Conservation (phyloP, 2,113 vertebrate genomes). For the Rhinopithecus roxellana region DNA sequence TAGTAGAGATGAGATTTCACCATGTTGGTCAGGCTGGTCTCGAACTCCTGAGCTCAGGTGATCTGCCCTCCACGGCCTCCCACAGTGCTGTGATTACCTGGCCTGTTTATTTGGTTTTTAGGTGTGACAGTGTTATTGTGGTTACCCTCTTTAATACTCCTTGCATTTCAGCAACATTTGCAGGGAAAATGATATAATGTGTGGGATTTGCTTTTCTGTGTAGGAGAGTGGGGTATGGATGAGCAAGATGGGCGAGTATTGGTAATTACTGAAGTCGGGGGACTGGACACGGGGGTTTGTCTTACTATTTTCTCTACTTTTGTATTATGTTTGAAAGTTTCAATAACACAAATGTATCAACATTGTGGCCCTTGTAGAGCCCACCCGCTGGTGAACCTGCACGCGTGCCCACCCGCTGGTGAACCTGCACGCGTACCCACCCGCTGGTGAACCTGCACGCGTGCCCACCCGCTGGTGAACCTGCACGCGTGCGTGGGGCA, state of each 20-base stretch:
- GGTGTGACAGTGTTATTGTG: not conserved
- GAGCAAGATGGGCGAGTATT: too few relatives aligned
- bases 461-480: not conserved
- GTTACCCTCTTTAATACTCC: not conserved
- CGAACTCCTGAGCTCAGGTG: too few relatives aligned
- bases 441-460: not conserved
- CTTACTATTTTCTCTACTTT: not conserved
- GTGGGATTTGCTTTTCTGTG: not conserved
- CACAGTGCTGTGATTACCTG: too few relatives aligned
- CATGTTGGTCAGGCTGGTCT: too few relatives aligned
- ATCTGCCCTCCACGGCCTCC: too few relatives aligned
- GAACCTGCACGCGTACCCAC: not conserved
- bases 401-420: too few relatives aligned
- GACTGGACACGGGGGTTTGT: not conserved
- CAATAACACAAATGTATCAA: not conserved
- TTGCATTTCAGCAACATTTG: not conserved
- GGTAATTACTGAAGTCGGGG: not conserved
- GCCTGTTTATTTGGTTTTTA: not conserved
- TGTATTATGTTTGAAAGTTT: not conserved
- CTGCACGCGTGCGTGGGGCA: not conserved
- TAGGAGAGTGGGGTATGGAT: rapidly evolving
- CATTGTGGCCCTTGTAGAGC: not conserved
- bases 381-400: not conserved
- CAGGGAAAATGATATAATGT: not conserved
- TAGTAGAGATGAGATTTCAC: too few relatives aligned